A percentile compares a stretch with the other conserved stretches of the same genome.
phyloP scores from a whole-genome alignment of 2,797 vertebrate genomes.

The Hyperoplus lanceolatus region DNA sequence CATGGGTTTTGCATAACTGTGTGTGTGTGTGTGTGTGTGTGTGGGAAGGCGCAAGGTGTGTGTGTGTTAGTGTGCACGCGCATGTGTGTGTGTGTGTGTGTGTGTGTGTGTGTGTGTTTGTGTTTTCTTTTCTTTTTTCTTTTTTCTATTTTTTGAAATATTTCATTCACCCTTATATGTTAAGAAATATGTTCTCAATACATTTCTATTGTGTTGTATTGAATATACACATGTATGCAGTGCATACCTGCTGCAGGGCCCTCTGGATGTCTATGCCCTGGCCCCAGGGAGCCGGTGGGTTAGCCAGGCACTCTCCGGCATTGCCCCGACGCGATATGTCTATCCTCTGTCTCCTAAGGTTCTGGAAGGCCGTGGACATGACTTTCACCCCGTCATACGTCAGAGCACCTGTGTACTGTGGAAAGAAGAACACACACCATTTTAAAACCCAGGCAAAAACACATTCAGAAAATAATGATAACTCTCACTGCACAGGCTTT shows the following conservation, averaged over 20 bases:
- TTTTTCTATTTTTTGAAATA: no score
- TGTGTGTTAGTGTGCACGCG: neutral
- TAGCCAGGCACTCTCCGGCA: constrained; percentile 97
- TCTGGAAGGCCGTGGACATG: constrained; percentile 98
- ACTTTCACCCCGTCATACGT: constrained; percentile 98
- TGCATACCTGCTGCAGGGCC: constrained; percentile 94
- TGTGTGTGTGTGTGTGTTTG: no score
- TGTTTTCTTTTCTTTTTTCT: no score
- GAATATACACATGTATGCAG: constrained; percentile 10
- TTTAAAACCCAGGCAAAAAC: constrained; percentile 14
- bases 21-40: constrained; percentile 10
- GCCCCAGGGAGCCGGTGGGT: constrained; percentile 98
- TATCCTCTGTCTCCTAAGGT: constrained; percentile 94
- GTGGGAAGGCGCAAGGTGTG: no score
- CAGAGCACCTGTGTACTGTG: constrained; percentile 95
- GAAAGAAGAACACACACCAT: constrained; percentile 48
- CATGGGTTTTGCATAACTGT: constrained; percentile 53
- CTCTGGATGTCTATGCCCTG: constrained; percentile 99
- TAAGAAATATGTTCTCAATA: no score
- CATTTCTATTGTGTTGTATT: no score
- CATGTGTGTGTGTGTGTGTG: no score
- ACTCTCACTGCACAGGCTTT: no score
- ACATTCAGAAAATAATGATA: neutral
- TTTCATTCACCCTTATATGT: no score
- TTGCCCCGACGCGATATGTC: constrained; percentile 98